phyloP scores from a whole-genome alignment of 2,797 vertebrate species.

The Dromococcyx pavoninus region DNA sequence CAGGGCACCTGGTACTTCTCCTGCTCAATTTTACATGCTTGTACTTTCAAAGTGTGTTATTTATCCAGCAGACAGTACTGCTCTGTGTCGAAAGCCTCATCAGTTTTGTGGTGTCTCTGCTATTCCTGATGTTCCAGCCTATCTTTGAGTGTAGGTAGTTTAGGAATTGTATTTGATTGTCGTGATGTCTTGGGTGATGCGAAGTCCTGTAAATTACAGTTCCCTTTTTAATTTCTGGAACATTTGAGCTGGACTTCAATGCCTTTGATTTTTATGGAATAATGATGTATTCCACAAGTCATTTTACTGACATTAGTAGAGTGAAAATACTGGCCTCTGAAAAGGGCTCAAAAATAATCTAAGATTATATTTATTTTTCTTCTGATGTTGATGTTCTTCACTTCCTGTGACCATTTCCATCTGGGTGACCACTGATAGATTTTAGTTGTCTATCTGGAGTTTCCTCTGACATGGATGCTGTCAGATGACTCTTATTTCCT shows the following conservation, averaged over 20 bases:
- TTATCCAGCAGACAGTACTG: neutral
- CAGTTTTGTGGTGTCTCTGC: neutral
- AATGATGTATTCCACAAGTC: neutral
- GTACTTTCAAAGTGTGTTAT: neutral
- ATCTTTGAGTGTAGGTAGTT: neutral
- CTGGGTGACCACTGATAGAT: neutral
- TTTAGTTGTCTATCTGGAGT: neutral
- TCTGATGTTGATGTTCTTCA: neutral
- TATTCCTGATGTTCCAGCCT: neutral
- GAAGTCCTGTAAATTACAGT: neutral
- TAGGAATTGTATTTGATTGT: neutral
- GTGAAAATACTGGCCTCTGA: neutral
- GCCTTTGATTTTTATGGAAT: neutral
- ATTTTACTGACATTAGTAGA: neutral
- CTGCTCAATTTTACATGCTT: neutral
- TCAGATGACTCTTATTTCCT: neutral
- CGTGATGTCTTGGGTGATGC: neutral
- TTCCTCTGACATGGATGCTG: neutral
- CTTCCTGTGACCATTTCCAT: neutral
- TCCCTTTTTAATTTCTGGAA: neutral
- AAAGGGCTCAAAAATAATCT: neutral
- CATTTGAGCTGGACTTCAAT: neutral
- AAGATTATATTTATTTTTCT: neutral
- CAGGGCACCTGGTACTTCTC: neutral
- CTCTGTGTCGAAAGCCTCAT: neutral